These are phyloP conservation scores for Ictidomys tridecemlineatus DNA, from an alignment of 2,113 vertebrate genomes.

Conservation along the genomic window DNA sequence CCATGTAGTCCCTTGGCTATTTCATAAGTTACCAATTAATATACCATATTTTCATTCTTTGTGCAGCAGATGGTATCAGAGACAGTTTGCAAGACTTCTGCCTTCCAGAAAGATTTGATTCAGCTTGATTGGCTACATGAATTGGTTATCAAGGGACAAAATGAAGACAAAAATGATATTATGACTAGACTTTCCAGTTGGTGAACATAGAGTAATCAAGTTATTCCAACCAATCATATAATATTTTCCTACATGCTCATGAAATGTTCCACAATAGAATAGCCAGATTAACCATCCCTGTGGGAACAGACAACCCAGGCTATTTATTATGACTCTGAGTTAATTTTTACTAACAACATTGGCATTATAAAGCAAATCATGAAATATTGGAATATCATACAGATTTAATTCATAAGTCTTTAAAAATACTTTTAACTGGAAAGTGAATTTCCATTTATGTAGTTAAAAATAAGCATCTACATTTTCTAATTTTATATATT, in stretches of 20 bases:
- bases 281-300: conserved; percentile 59
- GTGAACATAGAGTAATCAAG: conserved; percentile 72
- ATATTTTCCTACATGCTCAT: conserved; percentile 26
- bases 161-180: conserved; percentile 71
- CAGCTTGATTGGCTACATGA: conserved; percentile 68
- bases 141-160: conserved; percentile 70
- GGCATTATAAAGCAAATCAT: conserved; percentile 57
- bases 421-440: conserved; percentile 32
- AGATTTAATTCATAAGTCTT: conserved; percentile 35
- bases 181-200: conserved; percentile 67
- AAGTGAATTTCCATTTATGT: not conserved
- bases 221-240: conserved; percentile 66
- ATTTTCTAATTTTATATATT: conserved; percentile 50
- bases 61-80: conserved; percentile 70
- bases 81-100: conserved; percentile 49
- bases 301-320: not conserved
- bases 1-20: not conserved
- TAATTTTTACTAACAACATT: conserved; percentile 31
- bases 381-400: not conserved
- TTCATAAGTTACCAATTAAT: conserved; percentile 56
- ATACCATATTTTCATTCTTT: conserved; percentile 62
- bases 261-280: conserved; percentile 53
- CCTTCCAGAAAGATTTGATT: conserved; percentile 69
- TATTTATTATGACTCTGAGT: conserved; percentile 16
- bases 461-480: conserved; percentile 18